phyloP scores from a whole-genome alignment of 2,888 invertebrate genomes.

The Onchidella celtica region DNA sequence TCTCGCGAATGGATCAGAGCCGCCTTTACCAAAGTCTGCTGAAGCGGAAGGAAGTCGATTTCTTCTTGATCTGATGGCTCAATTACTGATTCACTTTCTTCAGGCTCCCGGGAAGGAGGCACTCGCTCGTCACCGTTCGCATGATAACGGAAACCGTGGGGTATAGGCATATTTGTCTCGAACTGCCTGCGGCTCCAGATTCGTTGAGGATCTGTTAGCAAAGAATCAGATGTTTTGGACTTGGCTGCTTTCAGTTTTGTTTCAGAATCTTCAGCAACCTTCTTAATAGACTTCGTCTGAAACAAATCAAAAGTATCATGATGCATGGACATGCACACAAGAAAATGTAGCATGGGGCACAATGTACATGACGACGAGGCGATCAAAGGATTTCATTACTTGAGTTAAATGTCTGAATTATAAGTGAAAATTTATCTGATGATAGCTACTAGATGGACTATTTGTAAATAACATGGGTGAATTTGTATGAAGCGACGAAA shows the following conservation, averaged over 20 bases:
- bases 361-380: no score
- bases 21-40: constrained; percentile 13
- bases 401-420: no score
- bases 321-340: no score
- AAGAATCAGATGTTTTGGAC: not conserved
- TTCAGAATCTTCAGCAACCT: no score
- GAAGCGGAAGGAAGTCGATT: not conserved
- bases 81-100: not conserved
- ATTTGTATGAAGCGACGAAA: no score
- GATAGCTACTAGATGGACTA: no score
- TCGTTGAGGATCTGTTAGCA: not conserved
- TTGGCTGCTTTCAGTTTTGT: not conserved
- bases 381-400: no score
- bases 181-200: not conserved
- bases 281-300: constrained; percentile 4
- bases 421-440: no score
- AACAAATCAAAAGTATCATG: no score
- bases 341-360: no score
- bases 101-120: not conserved
- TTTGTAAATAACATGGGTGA: no score
- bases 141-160: constrained; percentile 28
- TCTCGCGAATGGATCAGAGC: constrained; percentile 19
- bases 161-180: not conserved
- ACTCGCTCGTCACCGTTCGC: constrained; percentile 8
- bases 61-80: not conserved